Conservation (phyloP, 2,797 vertebrate species). For the Chromis chromis region DNA sequence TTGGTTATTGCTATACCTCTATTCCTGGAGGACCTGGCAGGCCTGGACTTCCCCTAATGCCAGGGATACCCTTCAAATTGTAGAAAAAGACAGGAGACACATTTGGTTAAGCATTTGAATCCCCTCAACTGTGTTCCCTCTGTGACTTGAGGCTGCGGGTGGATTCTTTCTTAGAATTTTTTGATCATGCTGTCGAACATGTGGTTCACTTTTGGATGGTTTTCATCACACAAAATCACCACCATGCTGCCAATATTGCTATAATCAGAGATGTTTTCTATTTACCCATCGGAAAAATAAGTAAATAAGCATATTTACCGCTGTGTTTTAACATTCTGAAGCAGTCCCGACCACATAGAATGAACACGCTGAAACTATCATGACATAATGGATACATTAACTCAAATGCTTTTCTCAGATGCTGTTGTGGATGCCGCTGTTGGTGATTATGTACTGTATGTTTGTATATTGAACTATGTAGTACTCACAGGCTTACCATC, state of each 20-base stretch:
- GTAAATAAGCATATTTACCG: constrained; percentile 35
- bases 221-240: constrained; percentile 52
- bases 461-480: constrained; percentile 92
- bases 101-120: constrained; percentile 43
- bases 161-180: constrained; percentile 37
- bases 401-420: constrained; percentile 36
- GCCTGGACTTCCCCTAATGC: constrained; percentile 88
- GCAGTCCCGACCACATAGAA: constrained; percentile 39
- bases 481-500: constrained; percentile 99
- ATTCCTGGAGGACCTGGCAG: constrained; percentile 87
- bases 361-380: constrained; percentile 32
- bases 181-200: constrained; percentile 57
- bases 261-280: constrained; percentile 55
- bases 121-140: constrained; percentile 35
- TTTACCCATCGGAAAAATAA: constrained; percentile 57
- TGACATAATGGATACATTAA: constrained; percentile 42
- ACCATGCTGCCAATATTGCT: constrained; percentile 50
- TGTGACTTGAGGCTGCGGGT: constrained; percentile 32
- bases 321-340: constrained; percentile 41
- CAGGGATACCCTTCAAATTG: constrained; percentile 88
- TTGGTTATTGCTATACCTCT: constrained; percentile 83
- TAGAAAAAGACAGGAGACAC: constrained; percentile 23
- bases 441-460: constrained; percentile 67
- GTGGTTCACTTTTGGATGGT: constrained; percentile 63
- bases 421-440: constrained; percentile 25